These are phyloP conservation scores for Norana najaformis DNA, from an alignment of 2,888 invertebrate genomes.

Conservation along the genomic window DNA sequence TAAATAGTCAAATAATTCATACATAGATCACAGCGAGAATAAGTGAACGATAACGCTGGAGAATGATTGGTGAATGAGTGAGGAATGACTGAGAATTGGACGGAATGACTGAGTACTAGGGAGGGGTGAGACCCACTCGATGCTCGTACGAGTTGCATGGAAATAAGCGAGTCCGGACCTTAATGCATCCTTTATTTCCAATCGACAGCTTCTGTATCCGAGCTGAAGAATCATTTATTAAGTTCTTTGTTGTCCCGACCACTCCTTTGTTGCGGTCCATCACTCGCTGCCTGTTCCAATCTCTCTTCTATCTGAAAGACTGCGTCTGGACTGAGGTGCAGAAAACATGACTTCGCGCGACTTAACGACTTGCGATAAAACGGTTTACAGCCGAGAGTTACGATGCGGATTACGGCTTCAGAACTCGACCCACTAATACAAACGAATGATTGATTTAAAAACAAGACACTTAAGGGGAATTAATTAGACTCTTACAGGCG, in stretches of 20 bases:
- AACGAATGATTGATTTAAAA: not conserved
- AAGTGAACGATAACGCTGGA: not conserved
- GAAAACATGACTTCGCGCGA: not conserved
- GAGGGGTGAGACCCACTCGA: not conserved
- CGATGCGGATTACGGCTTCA: not conserved
- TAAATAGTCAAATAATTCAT: not conserved
- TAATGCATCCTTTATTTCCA: slow-evolving; percentile 5
- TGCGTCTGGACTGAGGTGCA: not conserved
- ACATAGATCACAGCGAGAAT: not conserved
- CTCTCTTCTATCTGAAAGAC: not conserved
- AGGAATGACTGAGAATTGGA: not conserved
- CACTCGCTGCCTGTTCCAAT: not conserved
- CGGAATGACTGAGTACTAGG: no score
- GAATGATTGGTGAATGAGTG: no score
- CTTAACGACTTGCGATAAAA: not conserved
- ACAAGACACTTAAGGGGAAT: not conserved
- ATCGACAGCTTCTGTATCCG: not conserved
- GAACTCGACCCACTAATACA: not conserved
- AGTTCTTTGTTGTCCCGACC: not conserved
- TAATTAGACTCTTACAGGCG: not conserved
- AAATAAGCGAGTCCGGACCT: not conserved
- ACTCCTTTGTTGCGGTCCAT: no score
- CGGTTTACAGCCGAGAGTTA: not conserved
- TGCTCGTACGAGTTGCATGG: not conserved
- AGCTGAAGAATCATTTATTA: not conserved